A percentile compares a stretch with the other conserved stretches of the same genome.
Evolutionary conservation across 2,797 vertebrate species (phyloP).

Genomic region (Orientallactaga sibirica): DNA sequence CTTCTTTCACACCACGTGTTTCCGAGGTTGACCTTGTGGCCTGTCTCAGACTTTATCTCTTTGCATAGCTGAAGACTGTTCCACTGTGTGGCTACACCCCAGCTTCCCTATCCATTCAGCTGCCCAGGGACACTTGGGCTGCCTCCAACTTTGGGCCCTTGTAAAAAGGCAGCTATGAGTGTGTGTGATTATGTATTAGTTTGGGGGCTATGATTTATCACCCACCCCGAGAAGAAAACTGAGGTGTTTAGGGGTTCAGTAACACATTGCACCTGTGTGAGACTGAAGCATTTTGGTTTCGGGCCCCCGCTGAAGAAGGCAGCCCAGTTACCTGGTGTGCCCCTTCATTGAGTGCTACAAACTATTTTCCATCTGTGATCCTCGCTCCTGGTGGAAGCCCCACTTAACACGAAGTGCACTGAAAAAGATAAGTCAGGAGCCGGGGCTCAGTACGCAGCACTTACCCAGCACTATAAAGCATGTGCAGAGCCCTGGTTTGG

Average conservation of each 20-base stretch:
- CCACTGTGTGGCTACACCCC: accelerated
- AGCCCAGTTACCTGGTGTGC: not conserved
- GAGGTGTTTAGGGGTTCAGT: not conserved
- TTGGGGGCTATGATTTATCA: not conserved
- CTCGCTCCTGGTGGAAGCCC: not conserved
- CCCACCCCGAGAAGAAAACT: not conserved
- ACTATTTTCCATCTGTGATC: accelerated
- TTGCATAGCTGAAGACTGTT: accelerated
- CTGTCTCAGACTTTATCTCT: accelerated
- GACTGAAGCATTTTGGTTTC: accelerated
- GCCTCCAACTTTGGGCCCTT: not conserved
- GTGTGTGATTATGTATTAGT: accelerated
- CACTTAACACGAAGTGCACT: not conserved
- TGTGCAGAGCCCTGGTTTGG: not conserved
- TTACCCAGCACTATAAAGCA: too few species aligned
- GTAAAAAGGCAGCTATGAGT: not conserved
- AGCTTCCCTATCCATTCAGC: not conserved
- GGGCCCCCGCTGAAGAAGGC: not conserved
- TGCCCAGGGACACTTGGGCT: accelerated
- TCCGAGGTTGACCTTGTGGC: accelerated
- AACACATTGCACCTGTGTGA: accelerated
- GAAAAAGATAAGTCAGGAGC: not conserved
- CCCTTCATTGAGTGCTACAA: accelerated
- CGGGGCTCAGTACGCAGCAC: too few species aligned
- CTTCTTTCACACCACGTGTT: not conserved